These are phyloP conservation scores for Patella vulgata DNA, from an alignment of 1,140 invertebrate species.

Conservation along the genomic window DNA sequence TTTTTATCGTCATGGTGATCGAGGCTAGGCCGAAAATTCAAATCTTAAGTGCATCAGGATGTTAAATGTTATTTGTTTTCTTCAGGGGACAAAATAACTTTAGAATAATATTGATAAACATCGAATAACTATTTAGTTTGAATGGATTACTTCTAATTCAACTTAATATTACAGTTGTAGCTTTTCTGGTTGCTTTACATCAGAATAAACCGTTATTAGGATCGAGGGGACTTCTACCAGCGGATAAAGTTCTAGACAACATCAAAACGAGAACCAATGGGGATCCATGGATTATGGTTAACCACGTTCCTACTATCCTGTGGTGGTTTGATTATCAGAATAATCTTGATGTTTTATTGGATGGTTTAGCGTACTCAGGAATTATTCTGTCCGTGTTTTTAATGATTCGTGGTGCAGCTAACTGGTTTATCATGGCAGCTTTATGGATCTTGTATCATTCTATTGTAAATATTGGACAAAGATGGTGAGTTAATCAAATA, in stretches of 20 bases:
- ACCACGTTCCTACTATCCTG: conserved; percentile 56
- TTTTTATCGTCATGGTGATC: too few species aligned
- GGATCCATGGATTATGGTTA: conserved; percentile 27
- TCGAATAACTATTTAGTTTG: too few species aligned
- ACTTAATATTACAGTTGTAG: conserved; percentile 64
- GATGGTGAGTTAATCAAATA: conserved; percentile 60
- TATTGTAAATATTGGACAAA: conserved; percentile 66
- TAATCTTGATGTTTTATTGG: conserved; percentile 57
- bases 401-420: conserved; percentile 62
- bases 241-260: conserved; percentile 50
- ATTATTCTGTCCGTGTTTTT: conserved; percentile 58
- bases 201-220: conserved; percentile 67
- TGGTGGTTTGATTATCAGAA: conserved; percentile 63
- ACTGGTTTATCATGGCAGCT: conserved; percentile 61
- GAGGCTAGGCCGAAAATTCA: too few species aligned
- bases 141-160: too few species aligned
- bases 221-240: conserved; percentile 64
- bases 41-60: too few species aligned
- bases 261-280: conserved; percentile 30
- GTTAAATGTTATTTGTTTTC: too few species aligned
- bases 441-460: conserved; percentile 68
- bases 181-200: conserved; percentile 65
- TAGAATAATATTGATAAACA: too few species aligned
- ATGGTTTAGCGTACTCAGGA: conserved; percentile 59
- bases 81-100: too few species aligned